phyloP scores from a whole-genome alignment of 1,140 invertebrate genomes.

The Caenorhabditis remanei region DNA sequence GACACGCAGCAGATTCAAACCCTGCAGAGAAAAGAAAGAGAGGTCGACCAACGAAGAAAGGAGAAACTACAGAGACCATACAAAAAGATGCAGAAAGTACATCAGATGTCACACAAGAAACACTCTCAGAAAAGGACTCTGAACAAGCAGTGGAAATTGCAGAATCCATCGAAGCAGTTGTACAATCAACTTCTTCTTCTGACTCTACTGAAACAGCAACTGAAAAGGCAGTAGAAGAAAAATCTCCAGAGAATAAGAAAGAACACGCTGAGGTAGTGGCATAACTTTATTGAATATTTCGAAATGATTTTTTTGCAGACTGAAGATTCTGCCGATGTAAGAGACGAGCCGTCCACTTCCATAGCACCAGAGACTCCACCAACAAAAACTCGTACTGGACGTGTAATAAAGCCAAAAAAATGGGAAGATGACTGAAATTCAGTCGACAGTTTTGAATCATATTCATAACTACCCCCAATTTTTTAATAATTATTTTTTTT shows the following conservation, averaged over 20 bases:
- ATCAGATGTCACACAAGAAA: neutral
- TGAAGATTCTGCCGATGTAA: neutral
- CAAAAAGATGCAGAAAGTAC: neutral
- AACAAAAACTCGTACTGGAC: conserved; percentile 13
- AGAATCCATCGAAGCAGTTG: neutral
- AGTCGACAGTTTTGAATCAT: too few relatives aligned
- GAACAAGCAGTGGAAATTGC: neutral
- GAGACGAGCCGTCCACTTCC: neutral
- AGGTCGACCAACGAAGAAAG: neutral
- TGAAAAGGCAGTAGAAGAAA: neutral
- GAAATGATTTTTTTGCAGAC: too few relatives aligned
- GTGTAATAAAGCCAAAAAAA: conserved; percentile 40
- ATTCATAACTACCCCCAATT: too few relatives aligned
- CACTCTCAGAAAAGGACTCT: neutral
- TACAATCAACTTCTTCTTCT: neutral
- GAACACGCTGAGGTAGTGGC: too few relatives aligned
- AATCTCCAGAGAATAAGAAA: neutral
- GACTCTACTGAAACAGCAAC: neutral
- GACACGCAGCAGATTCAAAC: neutral
- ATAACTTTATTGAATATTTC: too few relatives aligned
- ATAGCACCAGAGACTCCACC: neutral
- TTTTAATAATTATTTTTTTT: too few relatives aligned
- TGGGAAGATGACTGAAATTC: neutral
- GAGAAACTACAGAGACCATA: neutral
- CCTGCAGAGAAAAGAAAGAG: neutral